Conservation (phyloP, 2,113 vertebrate species). For the Lasiurus borealis region DNA sequence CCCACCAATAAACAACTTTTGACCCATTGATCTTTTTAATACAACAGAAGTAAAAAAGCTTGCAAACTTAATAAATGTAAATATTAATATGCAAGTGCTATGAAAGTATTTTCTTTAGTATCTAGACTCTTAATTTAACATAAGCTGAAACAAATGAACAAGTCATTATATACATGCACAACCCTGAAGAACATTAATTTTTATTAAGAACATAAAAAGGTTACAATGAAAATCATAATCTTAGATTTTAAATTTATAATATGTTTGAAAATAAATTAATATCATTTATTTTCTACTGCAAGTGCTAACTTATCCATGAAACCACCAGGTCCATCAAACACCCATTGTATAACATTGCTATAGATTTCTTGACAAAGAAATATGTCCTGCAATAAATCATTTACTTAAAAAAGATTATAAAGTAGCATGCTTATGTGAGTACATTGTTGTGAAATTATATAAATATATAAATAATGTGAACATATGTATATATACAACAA, state of each 20-base stretch:
- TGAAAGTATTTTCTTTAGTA: constrained; percentile 38
- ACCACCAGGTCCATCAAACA: neutral
- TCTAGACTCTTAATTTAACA: constrained; percentile 11
- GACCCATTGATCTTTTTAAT: neutral
- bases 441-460: neutral
- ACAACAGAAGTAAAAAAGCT: neutral
- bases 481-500: neutral
- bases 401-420: neutral
- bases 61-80: constrained; percentile 22
- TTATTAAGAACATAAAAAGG: constrained; percentile 48
- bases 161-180: neutral
- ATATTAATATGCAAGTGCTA: constrained; percentile 33
- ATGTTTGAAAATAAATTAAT: constrained; percentile 44
- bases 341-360: neutral
- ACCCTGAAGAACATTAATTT: constrained; percentile 60
- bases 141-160: constrained; percentile 29
- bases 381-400: neutral
- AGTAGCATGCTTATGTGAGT: neutral
- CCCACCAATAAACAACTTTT: neutral
- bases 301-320: neutral
- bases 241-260: constrained; percentile 54
- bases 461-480: neutral
- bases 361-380: constrained; percentile 18
- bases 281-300: constrained; percentile 36
- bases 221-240: constrained; percentile 57